phyloP scores from a whole-genome alignment of 2,888 invertebrate genomes.

The Metallyticus violacea region DNA sequence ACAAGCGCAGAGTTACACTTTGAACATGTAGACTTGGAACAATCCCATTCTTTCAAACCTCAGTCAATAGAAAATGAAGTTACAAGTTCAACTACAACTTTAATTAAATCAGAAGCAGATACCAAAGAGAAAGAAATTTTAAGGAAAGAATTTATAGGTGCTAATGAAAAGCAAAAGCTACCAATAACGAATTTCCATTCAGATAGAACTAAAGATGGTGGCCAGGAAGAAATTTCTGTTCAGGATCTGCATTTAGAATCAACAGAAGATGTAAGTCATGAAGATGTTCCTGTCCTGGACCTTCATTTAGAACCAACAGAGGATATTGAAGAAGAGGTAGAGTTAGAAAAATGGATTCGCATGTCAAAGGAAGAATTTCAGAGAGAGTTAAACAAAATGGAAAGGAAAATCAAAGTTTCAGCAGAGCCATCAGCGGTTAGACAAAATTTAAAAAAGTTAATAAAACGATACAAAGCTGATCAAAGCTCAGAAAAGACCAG shows the following conservation, averaged over 20 bases:
- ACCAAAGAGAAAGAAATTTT: not conserved
- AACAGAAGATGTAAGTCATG: not conserved
- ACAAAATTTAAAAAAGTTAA: not conserved
- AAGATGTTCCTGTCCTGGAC: not conserved
- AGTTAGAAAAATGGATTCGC: conserved; percentile 1
- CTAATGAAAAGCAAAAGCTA: not conserved
- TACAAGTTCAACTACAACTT: too few species aligned
- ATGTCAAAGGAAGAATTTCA: conserved; percentile 7
- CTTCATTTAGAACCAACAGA: conserved; percentile 4
- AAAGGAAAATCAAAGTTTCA: not conserved
- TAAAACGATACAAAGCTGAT: not conserved
- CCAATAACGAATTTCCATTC: not conserved
- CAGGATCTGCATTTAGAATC: not conserved
- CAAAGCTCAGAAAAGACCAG: not conserved
- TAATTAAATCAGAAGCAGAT: not conserved
- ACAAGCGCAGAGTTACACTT: not conserved
- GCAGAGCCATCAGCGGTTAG: conserved; percentile 1
- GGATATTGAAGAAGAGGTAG: not conserved
- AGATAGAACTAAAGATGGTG: not conserved
- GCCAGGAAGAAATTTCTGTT: not conserved
- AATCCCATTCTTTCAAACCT: not conserved
- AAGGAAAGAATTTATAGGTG: not conserved
- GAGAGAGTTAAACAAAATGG: not conserved
- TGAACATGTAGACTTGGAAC: not conserved
- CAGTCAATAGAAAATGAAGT: not conserved